These are phyloP conservation scores for Girardia tigrina DNA, from an alignment of 2,888 invertebrate genomes.

Conservation along the genomic window DNA sequence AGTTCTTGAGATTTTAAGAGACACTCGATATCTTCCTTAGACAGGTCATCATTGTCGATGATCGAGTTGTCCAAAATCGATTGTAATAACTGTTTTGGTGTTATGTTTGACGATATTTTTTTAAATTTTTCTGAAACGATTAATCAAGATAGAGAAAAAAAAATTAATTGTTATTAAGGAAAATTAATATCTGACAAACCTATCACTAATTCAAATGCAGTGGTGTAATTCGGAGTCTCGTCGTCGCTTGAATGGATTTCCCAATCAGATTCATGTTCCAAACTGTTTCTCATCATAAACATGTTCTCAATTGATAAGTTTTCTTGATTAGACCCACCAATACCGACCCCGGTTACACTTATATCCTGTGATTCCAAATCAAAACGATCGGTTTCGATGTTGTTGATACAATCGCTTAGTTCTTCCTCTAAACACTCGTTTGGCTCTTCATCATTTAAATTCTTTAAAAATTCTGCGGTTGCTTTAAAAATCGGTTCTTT, in stretches of 20 bases:
- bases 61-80: background rate
- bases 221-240: conserved; percentile 16
- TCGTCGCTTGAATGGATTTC: conserved; percentile 1
- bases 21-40: background rate
- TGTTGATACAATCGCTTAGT: conserved; percentile 5
- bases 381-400: background rate
- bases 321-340: background rate
- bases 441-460: conserved; percentile 10
- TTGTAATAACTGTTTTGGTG: background rate
- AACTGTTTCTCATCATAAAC: background rate
- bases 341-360: background rate
- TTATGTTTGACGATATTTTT: background rate
- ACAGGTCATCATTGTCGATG: background rate
- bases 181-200: too few species aligned
- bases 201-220: background rate
- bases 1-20: background rate
- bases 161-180: too few species aligned
- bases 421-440: background rate
- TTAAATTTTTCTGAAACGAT: too few species aligned
- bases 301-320: background rate
- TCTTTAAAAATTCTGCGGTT: conserved; percentile 1
- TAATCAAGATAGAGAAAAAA: too few species aligned
- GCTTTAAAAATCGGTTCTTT: conserved; percentile 2
- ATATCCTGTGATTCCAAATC: background rate
- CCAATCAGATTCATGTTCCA: conserved; percentile 23